These are phyloP conservation scores for Zosterops hypoxanthus DNA, from an alignment of 2,113 vertebrate species.

Conservation along the genomic window DNA sequence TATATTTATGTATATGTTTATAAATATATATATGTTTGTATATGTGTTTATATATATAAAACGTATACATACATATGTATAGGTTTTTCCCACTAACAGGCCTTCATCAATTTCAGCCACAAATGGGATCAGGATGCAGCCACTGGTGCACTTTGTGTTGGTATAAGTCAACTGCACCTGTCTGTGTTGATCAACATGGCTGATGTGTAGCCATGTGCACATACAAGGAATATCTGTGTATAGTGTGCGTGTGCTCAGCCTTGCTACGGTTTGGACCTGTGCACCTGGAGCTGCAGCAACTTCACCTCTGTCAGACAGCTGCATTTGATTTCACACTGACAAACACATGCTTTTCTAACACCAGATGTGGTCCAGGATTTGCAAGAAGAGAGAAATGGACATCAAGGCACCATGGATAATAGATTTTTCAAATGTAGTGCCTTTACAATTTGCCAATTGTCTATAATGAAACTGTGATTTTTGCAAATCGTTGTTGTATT, in stretches of 20 bases:
- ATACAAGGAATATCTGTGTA: background rate
- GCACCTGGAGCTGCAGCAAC: background rate
- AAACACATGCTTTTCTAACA: background rate
- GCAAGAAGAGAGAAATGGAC: background rate
- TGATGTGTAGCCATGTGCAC: background rate
- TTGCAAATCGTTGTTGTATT: background rate
- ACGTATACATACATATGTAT: fast-evolving
- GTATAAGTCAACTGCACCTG: background rate
- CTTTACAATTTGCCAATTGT: background rate
- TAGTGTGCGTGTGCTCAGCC: background rate
- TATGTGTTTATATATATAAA: background rate
- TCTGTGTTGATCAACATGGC: background rate
- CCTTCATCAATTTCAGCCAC: background rate
- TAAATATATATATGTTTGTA: background rate
- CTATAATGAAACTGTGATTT: background rate
- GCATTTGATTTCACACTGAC: background rate
- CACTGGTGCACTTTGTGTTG: background rate
- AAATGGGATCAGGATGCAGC: background rate
- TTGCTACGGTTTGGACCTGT: background rate
- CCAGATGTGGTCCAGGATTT: background rate
- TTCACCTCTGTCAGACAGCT: background rate
- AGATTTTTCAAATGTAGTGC: background rate
- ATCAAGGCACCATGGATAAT: background rate
- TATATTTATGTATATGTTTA: background rate
- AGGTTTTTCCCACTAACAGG: background rate